Percentiles rank a stretch among this genome's conserved stretches.
Evolutionary conservation across 2,888 invertebrate genomes (phyloP).

Genomic region (Hoplodrina ambigua): DNA sequence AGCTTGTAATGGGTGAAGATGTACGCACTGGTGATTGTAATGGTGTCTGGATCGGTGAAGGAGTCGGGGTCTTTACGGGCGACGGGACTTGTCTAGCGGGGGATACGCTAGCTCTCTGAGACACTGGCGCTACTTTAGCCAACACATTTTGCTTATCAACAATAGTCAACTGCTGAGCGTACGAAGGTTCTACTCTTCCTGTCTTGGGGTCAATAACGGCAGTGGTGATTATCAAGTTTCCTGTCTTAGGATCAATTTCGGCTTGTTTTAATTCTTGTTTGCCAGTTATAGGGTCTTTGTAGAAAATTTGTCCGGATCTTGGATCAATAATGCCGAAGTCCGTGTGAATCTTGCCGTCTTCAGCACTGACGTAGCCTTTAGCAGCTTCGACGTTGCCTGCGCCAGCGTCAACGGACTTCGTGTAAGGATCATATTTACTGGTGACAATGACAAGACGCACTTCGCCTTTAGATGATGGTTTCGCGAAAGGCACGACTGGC

Average conservation of each 20-base stretch:
- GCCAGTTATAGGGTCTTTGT: slow-evolving; percentile 91
- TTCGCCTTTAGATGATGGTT: slow-evolving; percentile 83
- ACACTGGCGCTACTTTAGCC: slow-evolving; percentile 74
- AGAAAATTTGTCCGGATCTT: slow-evolving; percentile 90
- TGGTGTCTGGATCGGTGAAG: slow-evolving; percentile 80
- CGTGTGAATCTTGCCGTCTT: slow-evolving; percentile 90
- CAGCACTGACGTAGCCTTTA: slow-evolving; percentile 88
- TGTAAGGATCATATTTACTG: slow-evolving; percentile 91
- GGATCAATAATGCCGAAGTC: slow-evolving; percentile 91
- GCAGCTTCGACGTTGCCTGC: slow-evolving; percentile 89
- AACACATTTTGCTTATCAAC: slow-evolving; percentile 87
- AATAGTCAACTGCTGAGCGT: slow-evolving; percentile 88
- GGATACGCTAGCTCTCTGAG: slow-evolving; percentile 80
- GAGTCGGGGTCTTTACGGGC: slow-evolving; percentile 80
- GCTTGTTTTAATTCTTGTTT: slow-evolving; percentile 92
- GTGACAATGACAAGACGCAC: slow-evolving; percentile 85
- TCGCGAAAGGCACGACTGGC: slow-evolving; percentile 80
- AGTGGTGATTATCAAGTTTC: slow-evolving; percentile 90
- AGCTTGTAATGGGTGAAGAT: slow-evolving; percentile 81
- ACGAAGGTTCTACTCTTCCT: slow-evolving; percentile 90
- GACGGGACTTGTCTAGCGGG: slow-evolving; percentile 79
- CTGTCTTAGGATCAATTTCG: slow-evolving; percentile 90
- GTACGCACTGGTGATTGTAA: slow-evolving; percentile 84
- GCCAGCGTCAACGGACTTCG: slow-evolving; percentile 90
- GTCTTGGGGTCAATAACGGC: slow-evolving; percentile 91